These are phyloP conservation scores for Prenolepis imparis DNA, from an alignment of 2,888 invertebrate genomes.

Conservation along the genomic window DNA sequence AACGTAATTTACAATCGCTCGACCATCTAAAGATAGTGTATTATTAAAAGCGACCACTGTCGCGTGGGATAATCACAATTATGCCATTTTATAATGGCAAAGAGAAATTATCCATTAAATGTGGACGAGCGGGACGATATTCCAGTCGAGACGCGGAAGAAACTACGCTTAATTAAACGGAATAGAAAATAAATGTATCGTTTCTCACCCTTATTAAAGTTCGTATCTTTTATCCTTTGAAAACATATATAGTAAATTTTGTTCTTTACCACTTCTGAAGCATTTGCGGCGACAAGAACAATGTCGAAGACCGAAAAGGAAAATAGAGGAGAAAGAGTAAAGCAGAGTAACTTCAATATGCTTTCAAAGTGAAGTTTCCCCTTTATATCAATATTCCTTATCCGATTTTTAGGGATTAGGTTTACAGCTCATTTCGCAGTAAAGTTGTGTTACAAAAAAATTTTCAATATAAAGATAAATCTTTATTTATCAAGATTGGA, in stretches of 20 bases:
- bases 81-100: background rate
- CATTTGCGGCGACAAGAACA: background rate
- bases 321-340: background rate
- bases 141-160: background rate
- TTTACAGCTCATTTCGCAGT: background rate
- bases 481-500: background rate
- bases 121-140: background rate
- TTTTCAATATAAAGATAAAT: background rate
- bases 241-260: slow-evolving; percentile 11
- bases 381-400: slow-evolving; percentile 10
- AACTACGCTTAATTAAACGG: slow-evolving; percentile 27
- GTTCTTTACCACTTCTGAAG: background rate
- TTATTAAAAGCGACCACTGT: slow-evolving; percentile 30
- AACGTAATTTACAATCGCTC: slow-evolving; percentile 23
- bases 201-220: background rate
- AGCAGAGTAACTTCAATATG: slow-evolving; percentile 6
- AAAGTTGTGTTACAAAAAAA: background rate
- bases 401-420: background rate
- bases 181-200: slow-evolving; percentile 4
- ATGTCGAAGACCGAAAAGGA: no score
- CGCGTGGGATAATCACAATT: slow-evolving; percentile 29
- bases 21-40: background rate
- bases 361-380: slow-evolving; percentile 5
- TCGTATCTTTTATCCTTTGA: background rate
- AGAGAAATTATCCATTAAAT: slow-evolving; percentile 16